Base-by-base conservation (phyloP, 2,113 vertebrate genomes). In the Protobothrops flavoviridis region DNA sequence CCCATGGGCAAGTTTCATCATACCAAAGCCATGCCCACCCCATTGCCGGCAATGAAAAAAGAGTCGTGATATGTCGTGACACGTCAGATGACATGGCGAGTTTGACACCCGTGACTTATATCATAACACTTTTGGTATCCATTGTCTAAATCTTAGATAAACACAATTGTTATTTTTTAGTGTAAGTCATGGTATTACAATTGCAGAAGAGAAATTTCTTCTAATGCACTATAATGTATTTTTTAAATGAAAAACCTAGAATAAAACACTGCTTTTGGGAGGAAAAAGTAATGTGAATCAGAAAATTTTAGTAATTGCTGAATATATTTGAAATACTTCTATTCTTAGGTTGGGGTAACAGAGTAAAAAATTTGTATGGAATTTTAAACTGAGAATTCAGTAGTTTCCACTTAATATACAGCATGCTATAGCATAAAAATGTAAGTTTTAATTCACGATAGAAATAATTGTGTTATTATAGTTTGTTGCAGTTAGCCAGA, bases 301-400 rank as follows among this genome's bases (percentile, higher is more conserved):
- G 74, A 89, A 57, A 55, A 91, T 93, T 95, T 94, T 81, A 93
- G 91, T 24, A n/a, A 45, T 39, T 0, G 50, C 17, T 39, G 0
- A 89, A 81, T 91, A 92, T 94, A 88, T 9, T 87, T 93, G 7
- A 43, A 95, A 95, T 1, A 21, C 2, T 95, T 43, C 91, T 92
- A 93, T 92, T 92, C 15, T 29, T 88, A 52, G 52, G 94, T 95
- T 91, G 90, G 90, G 90, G 59, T 61, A 95, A 93, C 24, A 57
- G 52, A 89, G 91, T 20, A 52, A 95, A 87, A 61, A 93, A 53
- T 45, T 86, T 90, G 21, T 43, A 57, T 3, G 45, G 69, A 87
- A 23, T 24, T 56, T 53, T 21, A 17, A 26, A 69, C 45, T 85
- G 95, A 74, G 94, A 96, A 93, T 95, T 24, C 93, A 93, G 89